Base-by-base conservation (phyloP, 2,113 vertebrate genomes). In the Bufo bufo region DNA sequence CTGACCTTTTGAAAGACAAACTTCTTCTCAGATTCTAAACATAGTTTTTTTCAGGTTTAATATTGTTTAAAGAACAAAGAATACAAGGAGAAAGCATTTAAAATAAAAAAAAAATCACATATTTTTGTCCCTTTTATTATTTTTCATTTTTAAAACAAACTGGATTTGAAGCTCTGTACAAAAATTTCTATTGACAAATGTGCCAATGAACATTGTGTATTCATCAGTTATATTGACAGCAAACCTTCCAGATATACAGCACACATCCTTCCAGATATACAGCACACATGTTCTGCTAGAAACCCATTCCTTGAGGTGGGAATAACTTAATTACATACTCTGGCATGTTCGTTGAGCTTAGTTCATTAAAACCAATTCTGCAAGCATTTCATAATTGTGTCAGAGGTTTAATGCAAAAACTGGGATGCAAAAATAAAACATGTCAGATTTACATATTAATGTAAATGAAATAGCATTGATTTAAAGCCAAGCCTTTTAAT, bases 211-310 rank as follows among this genome's bases (percentile, higher is more conserved):
- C 65, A 69, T 33, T 33, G 65, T 58, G 19, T 23, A 80, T 79
- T 33, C 61, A 47, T 77, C n/a, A 14, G 14, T 50, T 86, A 49
- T 82, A 45, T 82, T 82, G 86, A 82, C 78, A 59, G 69, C 54
- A 87, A 87, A 79, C 86, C 79, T 82, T 87, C 86, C 72, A 69
- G 79, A 75, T 82, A 82, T 82, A 87, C 79, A 82, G 23, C 65
- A 82, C 75, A 79, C 52, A 61, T 72, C 52, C 43, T 82, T 71
- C 74, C 56, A 87, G n/a, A n/a, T n/a, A n/a, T 82, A 87, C 79
- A 82, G 23, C 65, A 82, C 75, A 79, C 52, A 82, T 82, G 80
- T 74, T 75, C 19, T 82, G 66, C 63, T 82, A 74, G 50, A 75
- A 82, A 74, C 59, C 66, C 66, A 74, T 82, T 82, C 66, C 86